Percentiles rank a stretch among this genome's conserved stretches.
These are phyloP conservation scores for Apolygus lucorum DNA, from an alignment of 1,140 invertebrate genomes.

Conservation along the genomic window DNA sequence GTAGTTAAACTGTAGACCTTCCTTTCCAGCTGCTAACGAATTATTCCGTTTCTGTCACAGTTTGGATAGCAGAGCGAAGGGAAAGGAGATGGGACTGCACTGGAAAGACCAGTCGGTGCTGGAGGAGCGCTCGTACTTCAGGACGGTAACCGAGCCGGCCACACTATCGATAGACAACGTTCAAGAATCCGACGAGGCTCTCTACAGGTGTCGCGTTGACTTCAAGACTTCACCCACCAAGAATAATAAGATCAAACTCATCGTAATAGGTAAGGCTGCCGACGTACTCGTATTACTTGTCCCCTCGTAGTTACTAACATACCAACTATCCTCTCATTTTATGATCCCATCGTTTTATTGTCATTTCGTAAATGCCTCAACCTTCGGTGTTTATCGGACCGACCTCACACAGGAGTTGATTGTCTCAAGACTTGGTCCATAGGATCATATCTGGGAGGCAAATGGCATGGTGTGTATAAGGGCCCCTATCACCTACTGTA, in stretches of 20 bases:
- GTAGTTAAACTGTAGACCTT: no score
- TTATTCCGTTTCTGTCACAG: slow-evolving; percentile 34
- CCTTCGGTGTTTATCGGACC: no score
- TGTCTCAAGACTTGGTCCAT: no score
- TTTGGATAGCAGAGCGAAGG: slow-evolving; percentile 42
- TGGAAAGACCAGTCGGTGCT: slow-evolving; percentile 46
- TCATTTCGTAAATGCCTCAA: no score
- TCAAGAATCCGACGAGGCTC: slow-evolving; percentile 57
- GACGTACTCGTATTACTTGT: slow-evolving; percentile 35
- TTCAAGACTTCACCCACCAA: slow-evolving; percentile 70
- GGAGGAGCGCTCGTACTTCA: slow-evolving; percentile 46
- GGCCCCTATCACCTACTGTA: no score
- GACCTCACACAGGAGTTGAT: no score
- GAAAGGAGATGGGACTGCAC: slow-evolving; percentile 40
- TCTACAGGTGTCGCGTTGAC: slow-evolving; percentile 70
- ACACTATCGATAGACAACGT: slow-evolving; percentile 53
- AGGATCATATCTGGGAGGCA: no score
- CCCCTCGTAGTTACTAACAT: neutral
- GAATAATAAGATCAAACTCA: slow-evolving; percentile 67
- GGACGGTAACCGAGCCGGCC: slow-evolving; percentile 47
- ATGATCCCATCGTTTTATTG: no score
- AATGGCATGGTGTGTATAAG: no score
- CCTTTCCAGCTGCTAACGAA: no score
- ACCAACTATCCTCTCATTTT: no score
- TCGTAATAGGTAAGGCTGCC: slow-evolving; percentile 76